Evolutionary conservation across 2,888 invertebrate genomes (phyloP), one percentile per base, ranked within the genome.

Genomic region (Melieria picta): DNA sequence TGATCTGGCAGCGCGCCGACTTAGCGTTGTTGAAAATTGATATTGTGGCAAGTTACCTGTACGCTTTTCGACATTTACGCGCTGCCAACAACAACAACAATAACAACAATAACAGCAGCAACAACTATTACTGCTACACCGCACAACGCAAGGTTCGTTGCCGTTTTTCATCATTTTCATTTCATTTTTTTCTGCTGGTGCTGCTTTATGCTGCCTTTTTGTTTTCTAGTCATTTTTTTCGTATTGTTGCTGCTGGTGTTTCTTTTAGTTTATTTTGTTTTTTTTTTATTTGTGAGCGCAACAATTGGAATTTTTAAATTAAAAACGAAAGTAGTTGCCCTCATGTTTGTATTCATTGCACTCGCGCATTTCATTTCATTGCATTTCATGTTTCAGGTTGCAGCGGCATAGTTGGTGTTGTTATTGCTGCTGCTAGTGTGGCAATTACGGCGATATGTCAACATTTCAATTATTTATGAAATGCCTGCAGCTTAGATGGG

Each of bases 371-470:
- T 11, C 47, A 7, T 61, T 5, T 60, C 46, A 7, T 62, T 30
- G 30, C 30, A 30, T 47, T 47, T 62, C n/a, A 11, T 47, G 2
- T 62, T 62, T 46, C 30, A 30, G 30, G 30, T 30, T 30, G 30
- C 30, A 30, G 30, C 30, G 30, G 30, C 30, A 30, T 30, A 30
- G 30, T 45, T 61, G 45, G 10, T 9, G 13, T 43, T 63, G 43
- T 63, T 62, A 16, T 65, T 65, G n/a, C 55, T 56, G 65, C 30
- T 65, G 65, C 11, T 60, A 67, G 60, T 67, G 67, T 60, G 52
- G 67, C 52, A 60, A 30, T 61, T 52, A 61, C 45, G 52, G 60
- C 50, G 67, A 67, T 67, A 67, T 46, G 67, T 67, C 67, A 67
- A 60, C 60, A 67, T 67, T 58, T 67, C 67, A 67, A 61, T 67